Conservation (phyloP, 2,113 vertebrate species). For the Amblyopsis rosae region DNA sequence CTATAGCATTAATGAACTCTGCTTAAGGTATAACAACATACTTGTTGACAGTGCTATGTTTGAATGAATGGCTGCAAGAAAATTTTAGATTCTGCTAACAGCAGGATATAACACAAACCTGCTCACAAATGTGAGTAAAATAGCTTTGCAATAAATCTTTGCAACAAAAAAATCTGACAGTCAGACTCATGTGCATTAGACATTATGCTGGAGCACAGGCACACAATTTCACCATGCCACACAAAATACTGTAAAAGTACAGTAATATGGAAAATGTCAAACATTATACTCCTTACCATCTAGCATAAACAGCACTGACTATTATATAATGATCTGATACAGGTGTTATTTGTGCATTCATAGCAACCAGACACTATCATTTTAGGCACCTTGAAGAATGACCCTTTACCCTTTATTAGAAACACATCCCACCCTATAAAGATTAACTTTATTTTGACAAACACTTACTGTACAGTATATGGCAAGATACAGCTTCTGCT, state of each 20-base stretch:
- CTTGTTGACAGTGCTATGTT: neutral
- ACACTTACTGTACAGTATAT: constrained; percentile 6
- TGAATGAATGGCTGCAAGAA: constrained; percentile 7
- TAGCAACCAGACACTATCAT: constrained; percentile 19
- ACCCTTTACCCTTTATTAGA: constrained; percentile 25
- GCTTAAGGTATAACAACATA: constrained; percentile 8
- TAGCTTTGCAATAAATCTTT: constrained; percentile 6
- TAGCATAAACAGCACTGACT: constrained; percentile 26
- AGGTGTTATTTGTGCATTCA: constrained; percentile 6
- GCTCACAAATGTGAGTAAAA: constrained; percentile 43
- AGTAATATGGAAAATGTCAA: neutral
- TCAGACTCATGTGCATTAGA: constrained; percentile 14
- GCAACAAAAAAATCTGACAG: constrained; percentile 3
- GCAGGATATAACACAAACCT: neutral
- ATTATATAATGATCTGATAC: constrained; percentile 20
- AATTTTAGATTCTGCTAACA: constrained; percentile 4
- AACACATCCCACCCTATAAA: constrained; percentile 21
- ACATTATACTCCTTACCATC: constrained; percentile 1
- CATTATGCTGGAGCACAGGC: constrained; percentile 24
- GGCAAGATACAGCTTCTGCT: constrained; percentile 32
- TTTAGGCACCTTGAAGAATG: constrained; percentile 29
- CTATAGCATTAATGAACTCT: constrained; percentile 28
- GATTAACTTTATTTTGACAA: constrained; percentile 22
- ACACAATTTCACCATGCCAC: constrained; percentile 28
- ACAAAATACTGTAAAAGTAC: constrained; percentile 18